phyloP scores from a whole-genome alignment of 2,113 vertebrate genomes.

The Neodontobutis hainanensis region DNA sequence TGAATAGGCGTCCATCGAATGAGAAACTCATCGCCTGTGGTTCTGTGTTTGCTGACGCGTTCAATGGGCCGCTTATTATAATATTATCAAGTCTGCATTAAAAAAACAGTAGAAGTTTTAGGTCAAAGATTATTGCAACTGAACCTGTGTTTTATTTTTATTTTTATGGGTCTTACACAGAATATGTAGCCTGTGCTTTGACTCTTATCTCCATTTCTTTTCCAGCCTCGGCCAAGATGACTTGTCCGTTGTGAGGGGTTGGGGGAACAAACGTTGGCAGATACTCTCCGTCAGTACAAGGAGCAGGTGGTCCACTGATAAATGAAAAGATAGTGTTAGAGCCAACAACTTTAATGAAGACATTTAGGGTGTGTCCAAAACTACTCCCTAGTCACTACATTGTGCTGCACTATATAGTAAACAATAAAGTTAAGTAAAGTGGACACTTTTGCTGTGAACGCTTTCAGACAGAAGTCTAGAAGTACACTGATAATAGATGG shows the following conservation, averaged over 20 bases:
- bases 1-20: conserved; percentile 60
- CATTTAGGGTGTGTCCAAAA: no score
- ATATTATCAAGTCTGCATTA: conserved; percentile 53
- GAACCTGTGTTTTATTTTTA: accelerated
- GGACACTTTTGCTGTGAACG: no score
- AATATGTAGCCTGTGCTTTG: conserved; percentile 41
- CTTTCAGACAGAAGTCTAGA: no score
- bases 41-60: conserved; percentile 49
- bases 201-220: conserved; percentile 65
- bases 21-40: conserved; percentile 33
- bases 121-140: neutral
- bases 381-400: no score
- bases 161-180: conserved; percentile 44
- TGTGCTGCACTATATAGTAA: no score
- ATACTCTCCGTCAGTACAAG: conserved; percentile 64
- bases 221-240: conserved; percentile 44
- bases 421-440: no score
- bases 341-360: neutral
- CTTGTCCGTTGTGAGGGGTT: conserved; percentile 57
- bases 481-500: no score
- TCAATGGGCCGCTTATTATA: conserved; percentile 60
- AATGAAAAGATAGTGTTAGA: neutral
- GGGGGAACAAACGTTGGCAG: conserved; percentile 60
- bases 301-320: conserved; percentile 61
- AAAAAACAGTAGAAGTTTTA: neutral